These are phyloP conservation scores for Bubo scandiacus DNA, from an alignment of 2,113 vertebrate genomes.

Conservation along the genomic window DNA sequence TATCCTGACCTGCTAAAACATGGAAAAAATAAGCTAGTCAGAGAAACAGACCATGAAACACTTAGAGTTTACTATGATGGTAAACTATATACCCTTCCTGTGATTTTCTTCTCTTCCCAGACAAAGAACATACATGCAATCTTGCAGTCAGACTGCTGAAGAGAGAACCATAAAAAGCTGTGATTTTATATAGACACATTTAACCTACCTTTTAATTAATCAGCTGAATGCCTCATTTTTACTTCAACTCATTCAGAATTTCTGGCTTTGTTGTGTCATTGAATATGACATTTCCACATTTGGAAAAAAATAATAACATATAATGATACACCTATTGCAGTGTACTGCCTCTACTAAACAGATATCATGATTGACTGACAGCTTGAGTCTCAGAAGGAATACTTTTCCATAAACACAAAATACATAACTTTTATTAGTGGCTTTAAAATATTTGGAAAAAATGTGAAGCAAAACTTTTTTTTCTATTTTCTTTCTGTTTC, in stretches of 20 bases:
- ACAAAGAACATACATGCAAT: background rate
- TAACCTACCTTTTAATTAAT: slow-evolving; percentile 42
- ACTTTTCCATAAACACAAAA: slow-evolving; percentile 43
- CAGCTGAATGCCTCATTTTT: background rate
- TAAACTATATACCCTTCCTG: background rate
- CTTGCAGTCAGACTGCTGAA: background rate
- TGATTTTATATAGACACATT: background rate
- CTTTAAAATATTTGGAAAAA: background rate
- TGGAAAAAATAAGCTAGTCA: background rate
- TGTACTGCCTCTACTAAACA: background rate
- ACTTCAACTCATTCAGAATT: slow-evolving; percentile 11
- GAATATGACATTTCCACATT: slow-evolving; percentile 47
- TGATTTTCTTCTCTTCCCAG: background rate
- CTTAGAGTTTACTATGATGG: background rate
- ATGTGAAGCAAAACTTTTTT: background rate
- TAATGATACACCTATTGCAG: background rate
- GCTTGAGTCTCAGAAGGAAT: slow-evolving; percentile 1
- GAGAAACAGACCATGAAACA: background rate
- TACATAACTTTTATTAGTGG: background rate
- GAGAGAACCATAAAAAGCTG: background rate
- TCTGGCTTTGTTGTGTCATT: slow-evolving; percentile 45
- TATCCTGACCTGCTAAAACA: background rate
- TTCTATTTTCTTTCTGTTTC: background rate
- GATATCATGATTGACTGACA: slow-evolving; percentile 37
- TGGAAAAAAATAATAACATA: slow-evolving; percentile 33